Percentiles rank a stretch among this genome's conserved stretches.
These are phyloP conservation scores for Brachionus plicatilis DNA, from an alignment of 1,140 invertebrate species.

Conservation along the genomic window DNA sequence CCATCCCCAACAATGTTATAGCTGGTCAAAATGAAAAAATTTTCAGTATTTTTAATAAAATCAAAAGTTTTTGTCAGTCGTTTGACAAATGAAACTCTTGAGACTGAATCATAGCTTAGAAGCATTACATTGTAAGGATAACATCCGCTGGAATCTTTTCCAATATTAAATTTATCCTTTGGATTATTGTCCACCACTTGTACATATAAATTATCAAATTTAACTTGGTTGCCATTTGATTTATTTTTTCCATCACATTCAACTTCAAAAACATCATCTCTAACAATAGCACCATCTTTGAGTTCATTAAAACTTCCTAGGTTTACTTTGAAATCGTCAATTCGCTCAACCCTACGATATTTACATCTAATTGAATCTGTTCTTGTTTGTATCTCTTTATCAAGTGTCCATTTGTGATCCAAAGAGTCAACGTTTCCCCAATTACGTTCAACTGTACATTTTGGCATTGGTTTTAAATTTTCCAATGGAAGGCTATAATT, in stretches of 20 bases:
- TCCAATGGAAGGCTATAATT: neutral
- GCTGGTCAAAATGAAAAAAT: neutral
- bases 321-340: neutral
- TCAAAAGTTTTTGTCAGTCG: neutral
- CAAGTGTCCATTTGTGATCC: neutral
- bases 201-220: slow-evolving; percentile 25
- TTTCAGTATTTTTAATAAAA: neutral
- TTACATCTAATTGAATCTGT: neutral
- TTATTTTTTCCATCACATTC: neutral
- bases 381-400: neutral
- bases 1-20: slow-evolving; percentile 91
- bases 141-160: neutral
- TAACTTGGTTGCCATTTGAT: neutral
- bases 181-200: neutral
- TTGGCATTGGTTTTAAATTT: neutral
- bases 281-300: neutral
- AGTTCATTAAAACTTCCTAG: neutral
- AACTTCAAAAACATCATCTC: slow-evolving; percentile 7
- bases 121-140: neutral
- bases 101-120: neutral
- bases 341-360: neutral
- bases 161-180: neutral
- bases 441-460: neutral
- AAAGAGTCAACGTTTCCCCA: neutral
- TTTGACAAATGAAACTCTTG: neutral